A percentile compares a stretch with the other conserved stretches of the same genome.
phyloP scores from a whole-genome alignment of 1,140 invertebrate species.

The Temnothorax curvispinosus region DNA sequence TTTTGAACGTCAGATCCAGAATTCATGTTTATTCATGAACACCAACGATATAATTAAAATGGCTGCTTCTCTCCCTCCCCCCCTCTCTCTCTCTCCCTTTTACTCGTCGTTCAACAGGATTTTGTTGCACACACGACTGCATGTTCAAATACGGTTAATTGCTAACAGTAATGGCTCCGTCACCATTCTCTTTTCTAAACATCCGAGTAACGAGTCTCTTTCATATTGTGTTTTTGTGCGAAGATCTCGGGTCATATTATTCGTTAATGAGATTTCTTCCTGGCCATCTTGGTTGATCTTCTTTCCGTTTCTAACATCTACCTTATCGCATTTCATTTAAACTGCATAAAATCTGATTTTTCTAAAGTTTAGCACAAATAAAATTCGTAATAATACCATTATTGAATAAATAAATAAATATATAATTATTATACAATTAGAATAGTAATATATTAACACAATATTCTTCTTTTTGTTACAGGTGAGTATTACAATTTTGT shows the following conservation, averaged over 20 bases:
- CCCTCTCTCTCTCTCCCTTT: not conserved
- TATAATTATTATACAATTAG: not conserved
- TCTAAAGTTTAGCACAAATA: not conserved
- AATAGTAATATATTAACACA: constrained; percentile 14
- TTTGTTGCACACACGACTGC: not conserved
- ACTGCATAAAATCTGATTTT: not conserved
- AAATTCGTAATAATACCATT: not conserved
- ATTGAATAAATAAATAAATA: not conserved
- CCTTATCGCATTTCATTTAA: not conserved
- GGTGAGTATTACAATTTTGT: constrained; percentile 78
- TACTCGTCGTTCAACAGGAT: constrained; percentile 29
- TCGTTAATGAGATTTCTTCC: constrained; percentile 31
- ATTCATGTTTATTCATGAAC: constrained; percentile 70
- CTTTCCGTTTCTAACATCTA: not conserved
- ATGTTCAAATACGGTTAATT: constrained; percentile 61
- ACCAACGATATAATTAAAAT: constrained; percentile 67
- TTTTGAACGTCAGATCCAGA: constrained; percentile 44
- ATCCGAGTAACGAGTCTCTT: not conserved
- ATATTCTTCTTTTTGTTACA: constrained; percentile 73
- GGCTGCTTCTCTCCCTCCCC: not conserved
- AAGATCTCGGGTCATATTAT: not conserved
- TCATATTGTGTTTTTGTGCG: not conserved
- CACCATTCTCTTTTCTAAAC: not conserved
- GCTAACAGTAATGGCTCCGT: constrained; percentile 56
- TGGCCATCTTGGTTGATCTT: too few species aligned